Base-by-base conservation (phyloP, 2,888 invertebrate genomes). In the Lepidochrysops patricia region DNA sequence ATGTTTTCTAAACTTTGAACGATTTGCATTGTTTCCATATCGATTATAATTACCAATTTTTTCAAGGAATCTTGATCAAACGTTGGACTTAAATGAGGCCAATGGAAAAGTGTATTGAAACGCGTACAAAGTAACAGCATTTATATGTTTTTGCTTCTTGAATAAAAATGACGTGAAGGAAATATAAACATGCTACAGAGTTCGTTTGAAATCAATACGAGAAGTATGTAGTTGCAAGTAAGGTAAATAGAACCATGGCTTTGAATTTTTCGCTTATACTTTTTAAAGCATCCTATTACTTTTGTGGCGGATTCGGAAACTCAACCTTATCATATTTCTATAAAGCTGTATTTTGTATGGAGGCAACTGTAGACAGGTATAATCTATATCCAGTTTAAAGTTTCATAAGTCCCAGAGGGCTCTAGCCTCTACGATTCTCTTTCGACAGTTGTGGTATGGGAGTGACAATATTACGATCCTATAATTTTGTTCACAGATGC, bases 221-320 rank as follows among this genome's bases (percentile, higher is more conserved):
- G 26, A 26, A 50, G 26, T 29, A 29, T 7, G 29, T 43, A 43
- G 43, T 43, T 12, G 50, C 50, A 26, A 50, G 50, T 26, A 26
- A n/a, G 50, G 26, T 50, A 26, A 26, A 50, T 26, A 50, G 25
- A 50, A 50, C n/a, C 13, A 50, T 50, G 19, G 19, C 43, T 23
- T 43, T 43, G 43, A 43, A 23, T 43, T 43, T 43, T 43, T 43
- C 43, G 43, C 43, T 43, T 43, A 43, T 43, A 43, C 19, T 43
- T 43, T 43, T 19, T 43, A 43, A 43, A 43, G 43, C 43, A 43
- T 43, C 43, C 19, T 43, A 43, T 43, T 43, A 43, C 43, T 43
- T 43, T 43, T 43, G 19, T 23, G 43, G 9, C 9, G 9, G 19
- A 9, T 3, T 43, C 23, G 43, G 7, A 43, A 43, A 43, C 43